Conservation (phyloP, 1,140 invertebrate genomes). For the Maconellicoccus hirsutus region DNA sequence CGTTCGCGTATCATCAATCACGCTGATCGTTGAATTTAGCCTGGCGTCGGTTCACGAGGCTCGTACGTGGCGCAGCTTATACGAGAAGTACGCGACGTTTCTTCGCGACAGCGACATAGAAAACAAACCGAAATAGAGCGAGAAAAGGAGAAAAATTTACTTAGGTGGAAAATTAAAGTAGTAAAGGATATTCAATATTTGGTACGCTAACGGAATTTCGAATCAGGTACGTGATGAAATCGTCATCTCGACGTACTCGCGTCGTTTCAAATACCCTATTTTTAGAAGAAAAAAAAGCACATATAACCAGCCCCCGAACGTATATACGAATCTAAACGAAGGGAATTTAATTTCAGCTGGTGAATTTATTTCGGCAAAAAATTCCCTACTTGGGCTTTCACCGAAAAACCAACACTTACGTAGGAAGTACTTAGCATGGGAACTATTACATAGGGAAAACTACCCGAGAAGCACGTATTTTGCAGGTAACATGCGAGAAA, state of each 20-base stretch:
- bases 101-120: no score
- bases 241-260: not conserved
- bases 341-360: not conserved
- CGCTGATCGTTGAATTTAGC: no score
- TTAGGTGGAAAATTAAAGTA: not conserved
- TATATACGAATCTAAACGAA: not conserved
- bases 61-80: no score
- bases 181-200: slow-evolving; percentile 5
- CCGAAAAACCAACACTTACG: not conserved
- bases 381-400: not conserved
- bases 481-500: no score
- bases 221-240: slow-evolving; percentile 3
- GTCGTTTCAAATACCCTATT: not conserved
- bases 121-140: no score
- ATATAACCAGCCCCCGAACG: not conserved
- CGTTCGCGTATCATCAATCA: no score
- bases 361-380: not conserved
- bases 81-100: no score
- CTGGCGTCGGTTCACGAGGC: no score
- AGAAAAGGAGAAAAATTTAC: not conserved
- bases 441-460: no score
- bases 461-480: not conserved
- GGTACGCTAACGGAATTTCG: not conserved
- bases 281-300: not conserved
- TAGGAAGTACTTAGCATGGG: not conserved